These are phyloP conservation scores for Drosophila azteca DNA, from an alignment of 1,140 invertebrate species.

Conservation along the genomic window DNA sequence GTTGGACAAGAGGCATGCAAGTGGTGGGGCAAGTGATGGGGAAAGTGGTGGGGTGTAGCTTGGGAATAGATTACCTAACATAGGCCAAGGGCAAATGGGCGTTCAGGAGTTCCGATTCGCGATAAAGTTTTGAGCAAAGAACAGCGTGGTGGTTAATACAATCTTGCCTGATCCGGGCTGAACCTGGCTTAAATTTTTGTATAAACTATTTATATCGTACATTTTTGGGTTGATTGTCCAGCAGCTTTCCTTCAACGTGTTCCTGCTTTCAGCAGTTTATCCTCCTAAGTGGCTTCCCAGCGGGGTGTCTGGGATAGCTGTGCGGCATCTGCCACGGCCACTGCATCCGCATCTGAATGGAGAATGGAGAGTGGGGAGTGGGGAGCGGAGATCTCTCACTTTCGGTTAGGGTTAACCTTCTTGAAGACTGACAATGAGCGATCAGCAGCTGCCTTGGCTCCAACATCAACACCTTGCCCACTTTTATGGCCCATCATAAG, in stretches of 20 bases:
- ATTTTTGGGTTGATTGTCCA: conserved; percentile 3
- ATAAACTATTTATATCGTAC: background rate
- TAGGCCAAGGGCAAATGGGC: conserved; percentile 44
- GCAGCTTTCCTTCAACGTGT: background rate
- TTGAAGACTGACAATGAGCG: conserved; percentile 52
- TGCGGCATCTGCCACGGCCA: background rate
- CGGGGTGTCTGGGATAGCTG: conserved; percentile 38
- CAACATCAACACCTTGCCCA: conserved; percentile 68
- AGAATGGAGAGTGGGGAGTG: too few relatives aligned
- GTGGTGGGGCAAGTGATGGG: background rate
- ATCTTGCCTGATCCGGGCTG: too few relatives aligned
- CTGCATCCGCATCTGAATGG: conserved; percentile 18
- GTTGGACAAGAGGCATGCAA: too few relatives aligned
- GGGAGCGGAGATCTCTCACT: background rate
- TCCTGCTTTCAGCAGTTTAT: conserved; percentile 38
- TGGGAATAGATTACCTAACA: background rate
- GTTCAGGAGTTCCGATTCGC: conserved; percentile 15
- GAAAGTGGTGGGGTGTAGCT: too few relatives aligned
- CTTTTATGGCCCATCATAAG: conserved; percentile 63
- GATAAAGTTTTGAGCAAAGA: background rate
- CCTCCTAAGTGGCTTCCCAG: conserved; percentile 51
- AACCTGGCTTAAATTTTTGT: background rate
- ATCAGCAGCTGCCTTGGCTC: conserved; percentile 44
- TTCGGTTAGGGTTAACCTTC: background rate
- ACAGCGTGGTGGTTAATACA: background rate